phyloP scores from a whole-genome alignment of 2,797 vertebrate species.

The Pyrrhura leucotis region DNA sequence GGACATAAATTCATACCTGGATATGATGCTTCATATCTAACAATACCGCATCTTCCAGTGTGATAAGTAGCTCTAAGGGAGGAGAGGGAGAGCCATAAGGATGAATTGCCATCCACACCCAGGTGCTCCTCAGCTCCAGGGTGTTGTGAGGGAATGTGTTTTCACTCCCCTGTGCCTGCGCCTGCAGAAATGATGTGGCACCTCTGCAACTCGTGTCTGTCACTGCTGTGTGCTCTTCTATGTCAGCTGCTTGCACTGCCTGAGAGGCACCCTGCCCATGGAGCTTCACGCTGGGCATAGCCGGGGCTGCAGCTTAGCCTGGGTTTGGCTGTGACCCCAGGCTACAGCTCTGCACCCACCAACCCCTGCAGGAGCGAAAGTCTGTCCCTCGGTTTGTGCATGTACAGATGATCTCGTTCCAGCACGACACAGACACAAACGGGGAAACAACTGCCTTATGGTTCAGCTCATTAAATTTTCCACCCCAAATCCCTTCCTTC shows the following conservation, averaged over 20 bases:
- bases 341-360: background rate
- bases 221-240: background rate
- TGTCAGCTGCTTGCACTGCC: background rate
- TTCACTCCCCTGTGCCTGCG: background rate
- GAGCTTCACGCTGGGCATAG: background rate
- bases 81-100: background rate
- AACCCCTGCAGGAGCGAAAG: background rate
- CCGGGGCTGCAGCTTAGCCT: background rate
- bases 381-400: background rate
- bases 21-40: background rate
- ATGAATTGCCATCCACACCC: background rate
- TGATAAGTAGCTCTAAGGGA: background rate
- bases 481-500: background rate
- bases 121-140: background rate
- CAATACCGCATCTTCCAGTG: background rate
- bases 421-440: background rate
- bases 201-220: background rate
- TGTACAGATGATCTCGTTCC: background rate
- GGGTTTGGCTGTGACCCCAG: background rate
- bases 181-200: background rate
- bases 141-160: background rate
- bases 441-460: slow-evolving; percentile 22
- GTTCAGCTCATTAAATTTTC: slow-evolving; percentile 11
- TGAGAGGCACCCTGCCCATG: background rate
- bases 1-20: background rate